A percentile compares a stretch with the other conserved stretches of the same genome.
These are phyloP conservation scores for Thinocorus orbignyianus DNA, from an alignment of 2,113 vertebrate genomes.

Conservation along the genomic window DNA sequence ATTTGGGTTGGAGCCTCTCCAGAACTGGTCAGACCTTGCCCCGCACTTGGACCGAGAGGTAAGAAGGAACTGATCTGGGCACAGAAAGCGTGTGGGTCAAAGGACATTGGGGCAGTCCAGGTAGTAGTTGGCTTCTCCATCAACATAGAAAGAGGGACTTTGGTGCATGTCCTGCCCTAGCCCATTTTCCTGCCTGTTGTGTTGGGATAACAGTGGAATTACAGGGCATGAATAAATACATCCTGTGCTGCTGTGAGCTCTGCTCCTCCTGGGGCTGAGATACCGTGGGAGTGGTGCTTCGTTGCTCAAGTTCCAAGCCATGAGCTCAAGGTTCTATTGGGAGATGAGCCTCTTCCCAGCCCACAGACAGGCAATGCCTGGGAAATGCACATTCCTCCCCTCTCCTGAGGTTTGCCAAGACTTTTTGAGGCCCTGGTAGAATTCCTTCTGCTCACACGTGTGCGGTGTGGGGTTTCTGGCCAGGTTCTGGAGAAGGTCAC, in stretches of 20 bases:
- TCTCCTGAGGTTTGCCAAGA: background rate
- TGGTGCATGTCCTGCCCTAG: background rate
- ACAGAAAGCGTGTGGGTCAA: background rate
- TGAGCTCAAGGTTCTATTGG: background rate
- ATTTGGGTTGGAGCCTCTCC: slow-evolving; percentile 71
- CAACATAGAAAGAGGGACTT: rapidly evolving
- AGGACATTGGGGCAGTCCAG: background rate
- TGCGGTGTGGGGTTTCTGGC: background rate
- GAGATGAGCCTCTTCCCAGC: background rate
- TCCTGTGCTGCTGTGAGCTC: rapidly evolving
- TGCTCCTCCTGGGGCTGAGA: background rate
- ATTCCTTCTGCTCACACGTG: background rate
- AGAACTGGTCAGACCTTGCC: slow-evolving; percentile 79
- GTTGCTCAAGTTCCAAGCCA: background rate
- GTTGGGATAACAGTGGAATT: background rate
- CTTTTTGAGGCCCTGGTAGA: background rate
- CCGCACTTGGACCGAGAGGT: slow-evolving; percentile 66
- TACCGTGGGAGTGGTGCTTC: background rate
- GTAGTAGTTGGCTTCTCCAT: background rate
- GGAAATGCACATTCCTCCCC: background rate
- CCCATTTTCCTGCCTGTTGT: background rate
- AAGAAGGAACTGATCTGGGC: background rate
- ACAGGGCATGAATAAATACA: background rate
- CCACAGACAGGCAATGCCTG: too few species aligned
- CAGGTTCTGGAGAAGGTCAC: slow-evolving; percentile 71